phyloP scores from a whole-genome alignment of 1,140 invertebrate genomes.

The Zophobas atratus region DNA sequence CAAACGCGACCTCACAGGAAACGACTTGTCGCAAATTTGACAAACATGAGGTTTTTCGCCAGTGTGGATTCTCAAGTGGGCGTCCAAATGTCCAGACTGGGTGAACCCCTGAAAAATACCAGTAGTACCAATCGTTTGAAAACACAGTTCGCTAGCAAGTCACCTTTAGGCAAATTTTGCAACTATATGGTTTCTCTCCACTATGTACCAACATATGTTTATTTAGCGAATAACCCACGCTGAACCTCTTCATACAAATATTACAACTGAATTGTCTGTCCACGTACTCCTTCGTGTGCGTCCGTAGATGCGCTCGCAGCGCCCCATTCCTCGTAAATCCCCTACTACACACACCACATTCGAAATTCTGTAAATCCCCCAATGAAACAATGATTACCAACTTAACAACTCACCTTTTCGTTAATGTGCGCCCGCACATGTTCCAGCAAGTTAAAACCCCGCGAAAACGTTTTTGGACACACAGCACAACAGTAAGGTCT shows the following conservation, averaged over 20 bases:
- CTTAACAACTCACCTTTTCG: slow-evolving; percentile 17
- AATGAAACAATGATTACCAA: neutral
- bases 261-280: slow-evolving; percentile 39
- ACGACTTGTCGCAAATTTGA: slow-evolving; percentile 62
- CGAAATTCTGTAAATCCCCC: slow-evolving; percentile 38
- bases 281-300: slow-evolving; percentile 42
- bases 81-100: slow-evolving; percentile 72
- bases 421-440: slow-evolving; percentile 40
- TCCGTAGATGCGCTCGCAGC: slow-evolving; percentile 36
- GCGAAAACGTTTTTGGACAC: slow-evolving; percentile 45
- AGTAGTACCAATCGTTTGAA: neutral
- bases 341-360: slow-evolving; percentile 45
- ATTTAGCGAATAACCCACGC: slow-evolving; percentile 48
- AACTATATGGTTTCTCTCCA: slow-evolving; percentile 58
- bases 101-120: slow-evolving; percentile 35
- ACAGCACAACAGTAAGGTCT: slow-evolving; percentile 41
- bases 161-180: slow-evolving; percentile 54
- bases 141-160: neutral
- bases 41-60: slow-evolving; percentile 61
- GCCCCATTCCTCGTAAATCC: slow-evolving; percentile 42
- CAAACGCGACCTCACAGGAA: slow-evolving; percentile 69
- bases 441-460: slow-evolving; percentile 44
- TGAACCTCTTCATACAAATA: slow-evolving; percentile 48
- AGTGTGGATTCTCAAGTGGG: slow-evolving; percentile 75
- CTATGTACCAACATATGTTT: slow-evolving; percentile 60